These are phyloP conservation scores for Scomber japonicus DNA, from an alignment of 2,113 vertebrate genomes.

Conservation along the genomic window DNA sequence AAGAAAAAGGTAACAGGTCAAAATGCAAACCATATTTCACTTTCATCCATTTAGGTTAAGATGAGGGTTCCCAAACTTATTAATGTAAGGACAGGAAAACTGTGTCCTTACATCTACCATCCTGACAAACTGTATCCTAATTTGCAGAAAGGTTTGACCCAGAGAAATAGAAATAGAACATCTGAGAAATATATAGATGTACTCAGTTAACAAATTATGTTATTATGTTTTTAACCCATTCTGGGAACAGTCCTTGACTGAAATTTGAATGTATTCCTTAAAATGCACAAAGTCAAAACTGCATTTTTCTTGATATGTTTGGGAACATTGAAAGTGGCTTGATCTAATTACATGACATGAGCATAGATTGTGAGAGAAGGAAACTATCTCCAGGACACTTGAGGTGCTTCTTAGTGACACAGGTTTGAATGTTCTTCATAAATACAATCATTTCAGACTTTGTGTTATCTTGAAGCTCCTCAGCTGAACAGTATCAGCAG, in stretches of 20 bases:
- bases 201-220: background rate
- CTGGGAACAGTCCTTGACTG: no score
- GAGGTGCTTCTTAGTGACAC: background rate
- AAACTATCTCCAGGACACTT: background rate
- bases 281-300: background rate
- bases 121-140: no score
- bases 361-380: background rate
- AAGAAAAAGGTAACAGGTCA: background rate
- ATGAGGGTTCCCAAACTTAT: background rate
- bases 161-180: no score
- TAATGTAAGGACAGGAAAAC: background rate
- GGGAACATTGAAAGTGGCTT: background rate
- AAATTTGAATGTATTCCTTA: no score
- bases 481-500: background rate
- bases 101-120: no score
- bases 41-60: background rate
- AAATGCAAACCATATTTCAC: background rate
- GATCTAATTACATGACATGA: background rate
- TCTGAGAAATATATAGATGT: no score
- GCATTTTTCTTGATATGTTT: background rate
- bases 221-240: no score
- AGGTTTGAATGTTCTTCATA: background rate
- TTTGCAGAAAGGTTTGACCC: background rate
- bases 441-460: background rate
- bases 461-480: background rate